These are phyloP conservation scores for Micropterix aruncella DNA, from an alignment of 2,888 invertebrate genomes.

Conservation along the genomic window DNA sequence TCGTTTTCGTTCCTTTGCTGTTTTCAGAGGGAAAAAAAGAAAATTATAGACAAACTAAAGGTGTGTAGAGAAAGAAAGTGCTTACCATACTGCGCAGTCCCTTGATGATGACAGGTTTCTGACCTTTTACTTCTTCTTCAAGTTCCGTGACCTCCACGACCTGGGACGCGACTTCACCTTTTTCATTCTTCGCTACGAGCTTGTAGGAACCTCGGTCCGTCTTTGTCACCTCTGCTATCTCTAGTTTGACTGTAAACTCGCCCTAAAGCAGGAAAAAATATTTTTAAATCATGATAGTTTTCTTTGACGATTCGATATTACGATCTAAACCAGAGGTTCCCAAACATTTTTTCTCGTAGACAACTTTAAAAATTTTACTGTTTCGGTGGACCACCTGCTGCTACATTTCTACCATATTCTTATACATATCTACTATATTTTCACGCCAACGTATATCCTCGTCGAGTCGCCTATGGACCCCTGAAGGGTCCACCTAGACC, in stretches of 20 bases:
- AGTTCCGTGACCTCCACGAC: conserved; percentile 76
- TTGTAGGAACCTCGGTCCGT: conserved; percentile 82
- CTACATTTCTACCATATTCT: no score
- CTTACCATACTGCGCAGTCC: conserved; percentile 63
- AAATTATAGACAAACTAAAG: background rate
- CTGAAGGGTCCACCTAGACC: no score
- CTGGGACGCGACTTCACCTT: conserved; percentile 84
- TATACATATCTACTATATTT: no score
- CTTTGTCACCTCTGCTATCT: conserved; percentile 71
- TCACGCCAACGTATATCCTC: no score
- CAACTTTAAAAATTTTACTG: no score
- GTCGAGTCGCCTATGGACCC: no score
- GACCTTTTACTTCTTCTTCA: conserved; percentile 63
- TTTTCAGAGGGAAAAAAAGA: conserved; percentile 3
- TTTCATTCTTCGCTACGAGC: conserved; percentile 81
- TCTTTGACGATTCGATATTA: background rate
- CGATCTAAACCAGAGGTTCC: conserved; percentile 1
- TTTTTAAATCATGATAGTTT: background rate
- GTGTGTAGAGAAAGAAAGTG: conserved; percentile 9
- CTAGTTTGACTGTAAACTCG: conserved; percentile 80
- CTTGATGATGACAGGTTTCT: conserved; percentile 68
- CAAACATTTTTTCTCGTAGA: no score
- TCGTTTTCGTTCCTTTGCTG: conserved; percentile 41
- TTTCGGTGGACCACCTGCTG: background rate
- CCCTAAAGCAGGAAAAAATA: conserved; percentile 29